Conservation (phyloP, 1,140 invertebrate genomes). For the Lerema accius region DNA sequence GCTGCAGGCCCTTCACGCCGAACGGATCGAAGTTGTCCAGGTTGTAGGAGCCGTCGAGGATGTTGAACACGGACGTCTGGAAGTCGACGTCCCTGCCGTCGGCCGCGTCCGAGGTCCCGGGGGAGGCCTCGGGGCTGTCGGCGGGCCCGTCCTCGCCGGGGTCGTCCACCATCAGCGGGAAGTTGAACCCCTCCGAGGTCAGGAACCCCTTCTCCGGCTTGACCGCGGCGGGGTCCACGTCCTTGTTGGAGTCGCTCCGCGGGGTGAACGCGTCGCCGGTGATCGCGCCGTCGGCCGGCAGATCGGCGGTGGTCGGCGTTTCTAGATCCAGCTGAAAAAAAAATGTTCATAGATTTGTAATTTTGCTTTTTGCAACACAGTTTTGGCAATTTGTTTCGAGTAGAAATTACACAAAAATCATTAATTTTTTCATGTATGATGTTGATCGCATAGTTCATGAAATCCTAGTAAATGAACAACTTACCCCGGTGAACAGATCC, state of each 20-base stretch:
- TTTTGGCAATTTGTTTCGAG: too few species aligned
- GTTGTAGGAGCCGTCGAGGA: conserved; percentile 69
- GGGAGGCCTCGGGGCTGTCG: conserved; percentile 51
- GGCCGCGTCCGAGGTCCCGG: conserved; percentile 45
- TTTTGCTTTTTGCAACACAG: too few species aligned
- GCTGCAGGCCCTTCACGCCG: conserved; percentile 61
- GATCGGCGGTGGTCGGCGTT: conserved; percentile 76
- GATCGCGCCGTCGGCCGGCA: conserved; percentile 56
- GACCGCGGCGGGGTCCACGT: conserved; percentile 47
- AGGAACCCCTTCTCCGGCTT: conserved; percentile 62
- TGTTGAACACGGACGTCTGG: conserved; percentile 64
- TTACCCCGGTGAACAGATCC: conserved; percentile 68
- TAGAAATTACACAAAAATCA: too few species aligned
- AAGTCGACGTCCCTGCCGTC: conserved; percentile 34
- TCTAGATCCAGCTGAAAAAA: conserved; percentile 78
- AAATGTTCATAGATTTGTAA: too few species aligned
- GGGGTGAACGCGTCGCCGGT: conserved; percentile 65
- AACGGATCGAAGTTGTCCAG: conserved; percentile 77
- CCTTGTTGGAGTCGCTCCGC: conserved; percentile 54
- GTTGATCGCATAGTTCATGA: too few species aligned
- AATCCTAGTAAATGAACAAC: too few species aligned
- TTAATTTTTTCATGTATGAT: too few species aligned
- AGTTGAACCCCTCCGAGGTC: conserved; percentile 71
- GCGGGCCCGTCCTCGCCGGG: conserved; percentile 50
- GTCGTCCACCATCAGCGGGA: conserved; percentile 72